phyloP scores from a whole-genome alignment of 2,113 vertebrate species.

The Hippopotamus amphibius region DNA sequence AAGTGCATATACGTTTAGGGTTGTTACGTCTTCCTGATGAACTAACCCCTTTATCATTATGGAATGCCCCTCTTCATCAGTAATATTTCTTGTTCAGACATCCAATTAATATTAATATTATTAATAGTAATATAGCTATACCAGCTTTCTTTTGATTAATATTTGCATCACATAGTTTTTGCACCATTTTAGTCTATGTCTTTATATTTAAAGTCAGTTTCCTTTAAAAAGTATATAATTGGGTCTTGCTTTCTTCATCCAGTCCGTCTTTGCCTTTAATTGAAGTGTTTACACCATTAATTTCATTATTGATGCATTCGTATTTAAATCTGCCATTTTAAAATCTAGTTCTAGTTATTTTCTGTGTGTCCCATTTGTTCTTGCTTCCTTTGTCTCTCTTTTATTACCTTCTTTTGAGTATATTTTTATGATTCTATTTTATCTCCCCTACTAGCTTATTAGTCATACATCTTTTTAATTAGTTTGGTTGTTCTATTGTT shows the following conservation, averaged over 20 bases:
- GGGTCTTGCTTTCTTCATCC: background rate
- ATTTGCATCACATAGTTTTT: background rate
- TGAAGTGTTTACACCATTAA: background rate
- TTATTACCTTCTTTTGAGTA: background rate
- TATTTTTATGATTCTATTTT: background rate
- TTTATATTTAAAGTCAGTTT: constrained; percentile 11
- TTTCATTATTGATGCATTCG: background rate
- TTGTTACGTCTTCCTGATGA: background rate
- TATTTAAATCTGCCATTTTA: background rate
- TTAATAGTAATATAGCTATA: background rate
- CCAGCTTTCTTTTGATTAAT: background rate
- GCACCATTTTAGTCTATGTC: background rate
- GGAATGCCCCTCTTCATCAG: background rate
- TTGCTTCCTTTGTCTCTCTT: background rate
- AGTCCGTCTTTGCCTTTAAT: background rate
- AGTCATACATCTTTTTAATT: background rate
- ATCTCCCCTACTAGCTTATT: background rate
- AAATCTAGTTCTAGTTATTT: background rate
- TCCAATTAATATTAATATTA: background rate
- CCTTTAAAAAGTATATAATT: background rate
- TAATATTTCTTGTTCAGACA: background rate
- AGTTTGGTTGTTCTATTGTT: background rate
- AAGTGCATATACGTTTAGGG: background rate
- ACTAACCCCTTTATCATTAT: background rate
- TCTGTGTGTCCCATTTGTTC: background rate